Evolutionary conservation across 2,113 vertebrate species (phyloP).

Genomic region (Otolemur garnettii): DNA sequence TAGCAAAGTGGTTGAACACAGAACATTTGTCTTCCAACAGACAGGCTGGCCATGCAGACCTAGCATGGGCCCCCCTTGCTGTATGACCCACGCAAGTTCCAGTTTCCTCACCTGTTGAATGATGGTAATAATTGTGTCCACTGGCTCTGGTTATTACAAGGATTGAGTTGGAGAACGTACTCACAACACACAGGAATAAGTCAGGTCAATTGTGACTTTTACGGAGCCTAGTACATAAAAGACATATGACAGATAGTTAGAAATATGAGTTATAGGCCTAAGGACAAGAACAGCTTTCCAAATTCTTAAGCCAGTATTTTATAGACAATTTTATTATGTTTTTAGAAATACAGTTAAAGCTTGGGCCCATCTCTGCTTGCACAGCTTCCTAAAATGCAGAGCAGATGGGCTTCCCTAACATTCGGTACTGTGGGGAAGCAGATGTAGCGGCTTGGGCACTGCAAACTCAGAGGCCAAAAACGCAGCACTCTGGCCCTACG

Average conservation of each 20-base stretch:
- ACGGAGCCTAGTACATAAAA: not conserved
- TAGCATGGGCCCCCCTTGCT: not conserved
- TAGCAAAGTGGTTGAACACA: not conserved
- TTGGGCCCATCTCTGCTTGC: not conserved
- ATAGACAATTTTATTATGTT: not conserved
- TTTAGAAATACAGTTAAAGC: not conserved
- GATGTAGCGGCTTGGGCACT: not conserved
- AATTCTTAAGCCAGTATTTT: not conserved
- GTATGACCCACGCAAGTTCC: not conserved
- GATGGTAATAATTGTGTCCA: not conserved
- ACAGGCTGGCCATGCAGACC: not conserved
- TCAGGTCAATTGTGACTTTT: not conserved
- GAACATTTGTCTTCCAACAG: not conserved
- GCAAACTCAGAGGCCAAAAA: not conserved
- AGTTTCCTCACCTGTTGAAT: not conserved
- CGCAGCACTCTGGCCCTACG: not conserved
- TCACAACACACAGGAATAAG: not conserved
- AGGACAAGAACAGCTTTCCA: not conserved
- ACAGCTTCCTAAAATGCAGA: not conserved
- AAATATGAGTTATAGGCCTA: not conserved
- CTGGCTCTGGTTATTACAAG: not conserved
- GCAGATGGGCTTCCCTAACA: not conserved
- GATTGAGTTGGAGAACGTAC: not conserved
- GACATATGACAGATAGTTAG: not conserved
- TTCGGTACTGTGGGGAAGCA: not conserved